These are phyloP conservation scores for Pristis pectinata DNA, from an alignment of 2,797 vertebrate species.

Conservation along the genomic window DNA sequence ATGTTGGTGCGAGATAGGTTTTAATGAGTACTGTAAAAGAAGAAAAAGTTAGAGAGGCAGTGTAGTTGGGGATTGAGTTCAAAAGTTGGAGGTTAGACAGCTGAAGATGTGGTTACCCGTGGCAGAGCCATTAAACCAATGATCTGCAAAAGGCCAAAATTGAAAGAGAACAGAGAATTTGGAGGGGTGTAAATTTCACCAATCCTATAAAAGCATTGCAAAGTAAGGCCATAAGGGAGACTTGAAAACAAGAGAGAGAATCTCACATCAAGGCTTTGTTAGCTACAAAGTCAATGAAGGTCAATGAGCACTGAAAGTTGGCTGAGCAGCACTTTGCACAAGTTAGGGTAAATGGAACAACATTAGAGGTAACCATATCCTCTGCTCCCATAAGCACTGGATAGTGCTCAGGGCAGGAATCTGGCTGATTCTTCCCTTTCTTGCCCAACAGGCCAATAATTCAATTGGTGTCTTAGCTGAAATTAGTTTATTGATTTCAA, in stretches of 20 bases:
- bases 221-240: background rate
- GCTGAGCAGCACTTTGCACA: background rate
- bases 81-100: background rate
- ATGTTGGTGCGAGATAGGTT: background rate
- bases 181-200: background rate
- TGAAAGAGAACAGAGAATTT: background rate
- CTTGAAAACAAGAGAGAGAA: background rate
- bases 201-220: background rate
- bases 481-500: background rate
- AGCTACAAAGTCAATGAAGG: background rate
- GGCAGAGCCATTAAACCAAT: background rate
- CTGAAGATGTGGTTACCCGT: background rate
- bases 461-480: background rate
- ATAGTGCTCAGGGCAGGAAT: background rate
- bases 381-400: background rate
- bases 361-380: background rate
- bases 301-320: background rate
- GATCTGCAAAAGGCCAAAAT: background rate
- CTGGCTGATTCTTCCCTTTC: background rate
- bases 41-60: background rate
- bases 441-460: background rate
- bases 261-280: background rate
- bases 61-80: background rate
- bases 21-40: background rate
- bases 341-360: background rate